Conservation (phyloP, 2,113 vertebrate genomes). For the Pantherophis guttatus region DNA sequence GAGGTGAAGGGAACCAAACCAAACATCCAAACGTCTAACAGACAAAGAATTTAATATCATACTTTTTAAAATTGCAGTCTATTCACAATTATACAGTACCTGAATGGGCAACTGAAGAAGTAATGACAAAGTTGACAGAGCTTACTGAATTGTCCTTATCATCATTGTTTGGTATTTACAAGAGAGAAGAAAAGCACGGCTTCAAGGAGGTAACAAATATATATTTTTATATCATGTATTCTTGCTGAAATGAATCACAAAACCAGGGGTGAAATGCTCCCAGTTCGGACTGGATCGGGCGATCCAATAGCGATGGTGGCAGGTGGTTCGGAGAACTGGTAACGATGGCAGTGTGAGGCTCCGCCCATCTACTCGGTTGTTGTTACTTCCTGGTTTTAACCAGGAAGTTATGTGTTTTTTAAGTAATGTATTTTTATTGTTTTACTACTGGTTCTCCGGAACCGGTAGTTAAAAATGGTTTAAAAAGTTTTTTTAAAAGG, state of each 20-base stretch:
- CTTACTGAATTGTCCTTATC: conserved; percentile 73
- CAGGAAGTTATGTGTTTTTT: too few relatives aligned
- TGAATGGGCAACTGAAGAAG: conserved; percentile 74
- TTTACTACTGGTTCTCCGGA: too few relatives aligned
- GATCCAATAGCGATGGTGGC: too few relatives aligned
- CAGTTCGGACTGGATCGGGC: too few relatives aligned
- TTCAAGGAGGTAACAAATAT: conserved; percentile 74
- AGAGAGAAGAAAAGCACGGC: conserved; percentile 71
- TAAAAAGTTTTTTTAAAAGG: too few relatives aligned
- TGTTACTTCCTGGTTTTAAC: too few relatives aligned
- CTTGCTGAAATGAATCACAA: not conserved
- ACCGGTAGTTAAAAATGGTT: too few relatives aligned
- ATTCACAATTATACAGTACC: conserved; percentile 80
- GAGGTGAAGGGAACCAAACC: not conserved
- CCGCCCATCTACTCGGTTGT: too few relatives aligned
- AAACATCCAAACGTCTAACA: not conserved
- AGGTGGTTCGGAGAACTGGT: too few relatives aligned
- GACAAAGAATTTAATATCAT: not conserved
- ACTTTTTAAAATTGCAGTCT: conserved; percentile 56
- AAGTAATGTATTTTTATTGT: too few relatives aligned
- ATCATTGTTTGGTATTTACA: conserved; percentile 71
- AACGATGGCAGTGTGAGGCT: too few relatives aligned
- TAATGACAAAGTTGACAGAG: conserved; percentile 71
- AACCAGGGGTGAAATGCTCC: too few relatives aligned
- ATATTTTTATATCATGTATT: not conserved